phyloP scores from a whole-genome alignment of 64 coral and sea anemone genomes.

The Pocillopora verrucosa region DNA sequence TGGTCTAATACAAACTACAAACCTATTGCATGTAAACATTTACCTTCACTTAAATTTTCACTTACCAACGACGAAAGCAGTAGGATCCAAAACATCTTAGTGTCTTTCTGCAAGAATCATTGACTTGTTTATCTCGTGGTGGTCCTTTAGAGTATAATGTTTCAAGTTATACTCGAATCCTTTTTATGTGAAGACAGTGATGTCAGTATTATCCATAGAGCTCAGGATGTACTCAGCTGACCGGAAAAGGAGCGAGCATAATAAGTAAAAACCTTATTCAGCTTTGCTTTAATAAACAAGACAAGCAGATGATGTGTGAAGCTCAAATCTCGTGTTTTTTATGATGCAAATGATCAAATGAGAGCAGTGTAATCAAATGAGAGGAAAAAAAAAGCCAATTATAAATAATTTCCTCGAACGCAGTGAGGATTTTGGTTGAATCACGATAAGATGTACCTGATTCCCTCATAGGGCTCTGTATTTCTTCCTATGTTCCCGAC shows the following conservation, averaged over 20 bases:
- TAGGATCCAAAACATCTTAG: not conserved
- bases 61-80: not conserved
- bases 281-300: not conserved
- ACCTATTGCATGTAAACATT: not conserved
- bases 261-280: not conserved
- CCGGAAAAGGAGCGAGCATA: not conserved
- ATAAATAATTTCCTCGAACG: no score
- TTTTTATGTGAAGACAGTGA: not conserved
- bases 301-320: not conserved
- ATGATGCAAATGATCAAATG: slow-evolving; percentile 1
- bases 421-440: no score
- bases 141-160: not conserved
- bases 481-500: no score
- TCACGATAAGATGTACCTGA: no score
- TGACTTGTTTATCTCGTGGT: not conserved
- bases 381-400: no score
- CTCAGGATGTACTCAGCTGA: not conserved
- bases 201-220: not conserved
- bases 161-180: not conserved
- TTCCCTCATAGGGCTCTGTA: no score
- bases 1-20: not conserved
- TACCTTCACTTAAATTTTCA: not conserved
- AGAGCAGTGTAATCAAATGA: not conserved
- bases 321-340: not conserved
- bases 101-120: not conserved